Evolutionary conservation across 2,797 vertebrate species (phyloP).

Genomic region (Mallotus villosus): DNA sequence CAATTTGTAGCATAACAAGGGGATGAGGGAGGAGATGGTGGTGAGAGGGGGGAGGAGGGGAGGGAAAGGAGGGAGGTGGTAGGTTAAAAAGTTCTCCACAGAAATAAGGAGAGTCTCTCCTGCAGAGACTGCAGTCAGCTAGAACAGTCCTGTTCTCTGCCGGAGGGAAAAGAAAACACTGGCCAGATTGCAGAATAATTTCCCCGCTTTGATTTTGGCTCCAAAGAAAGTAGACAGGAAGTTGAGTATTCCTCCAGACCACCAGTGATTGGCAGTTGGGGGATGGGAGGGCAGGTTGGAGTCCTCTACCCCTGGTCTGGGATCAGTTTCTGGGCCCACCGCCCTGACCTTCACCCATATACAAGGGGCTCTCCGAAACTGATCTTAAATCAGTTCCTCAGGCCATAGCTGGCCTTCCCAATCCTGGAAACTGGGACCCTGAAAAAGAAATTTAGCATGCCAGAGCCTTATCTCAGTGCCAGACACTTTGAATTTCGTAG

Average conservation of each 20-base stretch:
- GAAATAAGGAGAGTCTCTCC: slow-evolving; percentile 33
- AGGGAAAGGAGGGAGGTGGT: too few species aligned
- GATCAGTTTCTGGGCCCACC: slow-evolving; percentile 48
- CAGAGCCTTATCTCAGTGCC: slow-evolving; percentile 75
- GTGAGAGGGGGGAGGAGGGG: background rate
- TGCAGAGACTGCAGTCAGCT: slow-evolving; percentile 39
- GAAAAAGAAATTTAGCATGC: slow-evolving; percentile 76
- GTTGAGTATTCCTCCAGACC: slow-evolving; percentile 75
- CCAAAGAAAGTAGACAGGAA: slow-evolving; percentile 80
- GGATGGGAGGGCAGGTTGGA: background rate
- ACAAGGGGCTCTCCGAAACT: slow-evolving; percentile 24
- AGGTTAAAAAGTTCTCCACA: slow-evolving; percentile 39
- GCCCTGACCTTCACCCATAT: slow-evolving; percentile 19
- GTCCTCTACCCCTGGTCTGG: slow-evolving; percentile 41
- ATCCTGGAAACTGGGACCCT: slow-evolving; percentile 55
- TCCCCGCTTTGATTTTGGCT: slow-evolving; percentile 77
- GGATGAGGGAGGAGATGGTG: slow-evolving; percentile 28
- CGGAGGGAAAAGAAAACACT: slow-evolving; percentile 64
- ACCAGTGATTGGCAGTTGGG: slow-evolving; percentile 68
- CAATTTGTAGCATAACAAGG: slow-evolving; percentile 60
- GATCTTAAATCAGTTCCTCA: slow-evolving; percentile 52
- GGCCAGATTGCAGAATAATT: slow-evolving; percentile 78
- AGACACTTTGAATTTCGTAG: slow-evolving; percentile 77
- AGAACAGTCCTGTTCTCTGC: slow-evolving; percentile 65
- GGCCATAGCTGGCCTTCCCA: slow-evolving; percentile 37